Percentiles rank a stretch among this genome's conserved stretches.
Evolutionary conservation across 2,113 vertebrate species (phyloP).

Genomic region (Dipodomys spectabilis): DNA sequence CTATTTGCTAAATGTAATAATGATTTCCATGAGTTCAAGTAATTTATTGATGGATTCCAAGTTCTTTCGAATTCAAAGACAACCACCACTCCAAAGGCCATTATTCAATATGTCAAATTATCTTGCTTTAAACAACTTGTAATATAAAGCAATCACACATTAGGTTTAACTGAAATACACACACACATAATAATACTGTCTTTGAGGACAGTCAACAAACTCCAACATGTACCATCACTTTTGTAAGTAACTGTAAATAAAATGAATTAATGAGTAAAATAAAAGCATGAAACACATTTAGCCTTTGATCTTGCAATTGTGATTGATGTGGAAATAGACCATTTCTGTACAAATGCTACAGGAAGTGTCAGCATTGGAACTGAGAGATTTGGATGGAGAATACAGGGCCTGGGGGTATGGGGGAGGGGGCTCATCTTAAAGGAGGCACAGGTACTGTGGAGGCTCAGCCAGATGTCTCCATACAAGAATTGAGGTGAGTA

Average conservation of each 20-base stretch:
- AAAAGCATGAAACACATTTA: not conserved
- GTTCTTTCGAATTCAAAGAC: not conserved
- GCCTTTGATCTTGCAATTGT: not conserved
- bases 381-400: not conserved
- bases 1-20: not conserved
- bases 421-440: not conserved
- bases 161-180: not conserved
- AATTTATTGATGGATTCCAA: not conserved
- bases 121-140: slow-evolving; percentile 37
- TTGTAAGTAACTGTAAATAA: not conserved
- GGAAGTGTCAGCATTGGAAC: not conserved
- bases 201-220: not conserved
- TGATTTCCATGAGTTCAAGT: not conserved
- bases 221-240: not conserved
- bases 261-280: not conserved
- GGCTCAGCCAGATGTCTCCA: not conserved
- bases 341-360: not conserved
- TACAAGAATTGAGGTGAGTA: not conserved
- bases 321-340: not conserved
- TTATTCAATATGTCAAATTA: not conserved
- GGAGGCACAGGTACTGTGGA: not conserved
- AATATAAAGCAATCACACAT: not conserved
- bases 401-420: no score
- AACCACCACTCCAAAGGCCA: not conserved
- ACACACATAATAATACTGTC: not conserved